Percentiles rank a stretch among this genome's conserved stretches.
Evolutionary conservation across 1,140 invertebrate genomes (phyloP).

Genomic region (Gonioctena quinquepunctata): DNA sequence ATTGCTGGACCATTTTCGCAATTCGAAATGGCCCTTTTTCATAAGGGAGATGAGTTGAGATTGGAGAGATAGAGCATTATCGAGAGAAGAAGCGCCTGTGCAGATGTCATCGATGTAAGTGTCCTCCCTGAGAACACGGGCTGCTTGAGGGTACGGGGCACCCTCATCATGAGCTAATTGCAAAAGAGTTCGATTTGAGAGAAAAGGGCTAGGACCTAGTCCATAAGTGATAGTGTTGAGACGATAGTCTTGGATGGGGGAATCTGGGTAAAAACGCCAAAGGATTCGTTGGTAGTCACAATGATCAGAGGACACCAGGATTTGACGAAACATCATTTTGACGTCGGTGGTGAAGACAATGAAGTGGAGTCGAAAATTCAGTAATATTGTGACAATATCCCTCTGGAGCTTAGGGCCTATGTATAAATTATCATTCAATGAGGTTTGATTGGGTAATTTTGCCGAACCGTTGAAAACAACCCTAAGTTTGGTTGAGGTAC

Average conservation of each 20-base stretch:
- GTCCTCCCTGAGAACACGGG: constrained; percentile 6
- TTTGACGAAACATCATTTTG: constrained; percentile 24
- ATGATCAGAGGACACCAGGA: background rate
- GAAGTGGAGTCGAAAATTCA: constrained; percentile 51
- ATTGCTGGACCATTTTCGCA: background rate
- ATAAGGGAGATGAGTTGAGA: background rate
- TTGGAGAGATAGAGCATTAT: background rate
- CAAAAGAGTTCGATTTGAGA: constrained; percentile 38
- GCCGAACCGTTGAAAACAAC: constrained; percentile 16
- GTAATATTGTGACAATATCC: constrained; percentile 44
- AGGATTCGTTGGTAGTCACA: constrained; percentile 18
- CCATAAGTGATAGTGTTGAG: constrained; percentile 46
- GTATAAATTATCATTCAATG: constrained; percentile 37
- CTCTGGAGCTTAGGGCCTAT: too few species aligned
- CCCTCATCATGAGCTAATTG: constrained; percentile 33
- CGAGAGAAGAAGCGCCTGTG: background rate
- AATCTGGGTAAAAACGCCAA: constrained; percentile 11
- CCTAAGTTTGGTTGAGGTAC: constrained; percentile 33
- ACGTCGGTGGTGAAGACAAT: constrained; percentile 45
- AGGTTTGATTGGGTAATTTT: background rate
- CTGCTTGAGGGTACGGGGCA: constrained; percentile 24
- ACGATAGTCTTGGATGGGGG: constrained; percentile 7
- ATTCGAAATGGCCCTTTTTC: too few species aligned
- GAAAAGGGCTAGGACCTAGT: constrained; percentile 34
- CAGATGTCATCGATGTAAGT: constrained; percentile 37